Percentiles rank a stretch among this genome's conserved stretches.
Evolutionary conservation across 1,140 invertebrate genomes (phyloP).

Genomic region (Lasioglossum baleicum): DNA sequence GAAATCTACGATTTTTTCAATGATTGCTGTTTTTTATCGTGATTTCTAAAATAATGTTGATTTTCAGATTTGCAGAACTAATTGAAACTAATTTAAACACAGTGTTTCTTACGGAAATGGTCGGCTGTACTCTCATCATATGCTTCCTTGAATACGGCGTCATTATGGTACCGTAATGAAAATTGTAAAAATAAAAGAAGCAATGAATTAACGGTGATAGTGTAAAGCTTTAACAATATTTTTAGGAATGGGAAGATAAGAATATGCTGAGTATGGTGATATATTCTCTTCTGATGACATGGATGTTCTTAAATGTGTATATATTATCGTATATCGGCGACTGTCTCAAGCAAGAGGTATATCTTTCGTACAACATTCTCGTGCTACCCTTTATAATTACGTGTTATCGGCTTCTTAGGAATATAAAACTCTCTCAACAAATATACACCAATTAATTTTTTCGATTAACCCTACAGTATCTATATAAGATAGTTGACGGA

Average conservation of each 20-base stretch:
- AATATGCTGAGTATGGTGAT: conserved; percentile 65
- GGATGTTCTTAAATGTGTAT: conserved; percentile 70
- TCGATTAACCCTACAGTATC: too few relatives aligned
- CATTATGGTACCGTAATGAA: conserved; percentile 58
- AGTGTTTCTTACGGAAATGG: conserved; percentile 74
- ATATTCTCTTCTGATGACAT: conserved; percentile 69
- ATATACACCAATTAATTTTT: too few relatives aligned
- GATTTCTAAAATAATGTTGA: background rate
- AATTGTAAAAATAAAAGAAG: background rate
- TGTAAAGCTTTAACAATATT: background rate
- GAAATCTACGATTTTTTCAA: too few relatives aligned
- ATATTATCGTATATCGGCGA: conserved; percentile 72
- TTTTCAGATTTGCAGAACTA: conserved; percentile 69
- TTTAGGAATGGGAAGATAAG: conserved; percentile 71
- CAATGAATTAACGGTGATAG: too few relatives aligned
- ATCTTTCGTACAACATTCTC: too few relatives aligned
- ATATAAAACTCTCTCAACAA: too few relatives aligned
- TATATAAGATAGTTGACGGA: too few relatives aligned
- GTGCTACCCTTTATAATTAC: too few relatives aligned
- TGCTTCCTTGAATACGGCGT: conserved; percentile 76
- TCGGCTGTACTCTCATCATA: conserved; percentile 74
- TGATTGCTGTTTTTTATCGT: too few relatives aligned
- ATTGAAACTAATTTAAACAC: conserved; percentile 71
- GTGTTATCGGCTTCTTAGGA: too few relatives aligned
- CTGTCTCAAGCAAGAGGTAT: conserved; percentile 69